Percentiles rank a stretch among this genome's conserved stretches.
Evolutionary conservation across 2,113 vertebrate species (phyloP).

Genomic region (Nesogale talazaci): DNA sequence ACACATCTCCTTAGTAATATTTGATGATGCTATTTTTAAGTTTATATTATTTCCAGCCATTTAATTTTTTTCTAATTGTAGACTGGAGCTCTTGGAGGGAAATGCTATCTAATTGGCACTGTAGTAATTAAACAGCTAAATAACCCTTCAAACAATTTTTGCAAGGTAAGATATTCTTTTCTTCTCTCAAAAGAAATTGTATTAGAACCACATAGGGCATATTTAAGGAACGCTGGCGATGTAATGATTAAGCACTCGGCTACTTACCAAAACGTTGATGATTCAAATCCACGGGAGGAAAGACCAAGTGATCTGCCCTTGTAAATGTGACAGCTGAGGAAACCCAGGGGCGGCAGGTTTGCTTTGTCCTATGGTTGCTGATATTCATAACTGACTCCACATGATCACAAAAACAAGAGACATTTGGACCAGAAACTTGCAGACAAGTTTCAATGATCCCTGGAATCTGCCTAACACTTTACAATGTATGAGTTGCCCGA

Average conservation of each 20-base stretch:
- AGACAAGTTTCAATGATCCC: neutral
- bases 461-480: too few species aligned
- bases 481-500: neutral
- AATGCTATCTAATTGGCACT: slow-evolving; percentile 82
- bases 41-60: accelerated
- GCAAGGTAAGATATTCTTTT: slow-evolving; percentile 73
- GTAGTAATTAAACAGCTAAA: slow-evolving; percentile 80
- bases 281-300: neutral
- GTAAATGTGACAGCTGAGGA: neutral
- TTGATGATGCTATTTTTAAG: accelerated
- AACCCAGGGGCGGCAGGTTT: neutral
- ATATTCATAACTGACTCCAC: neutral
- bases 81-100: slow-evolving; percentile 70
- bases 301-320: neutral
- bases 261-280: neutral
- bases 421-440: accelerated
- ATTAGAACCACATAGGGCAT: neutral
- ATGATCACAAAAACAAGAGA: neutral
- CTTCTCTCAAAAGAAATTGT: neutral
- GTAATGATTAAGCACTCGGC: neutral
- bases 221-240: neutral
- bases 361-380: neutral
- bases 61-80: slow-evolving; percentile 14
- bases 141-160: neutral
- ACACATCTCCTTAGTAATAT: accelerated